A percentile compares a stretch with the other conserved stretches of the same genome.
phyloP scores from a whole-genome alignment of 2,888 invertebrate genomes.

The Thymelicus sylvestris region DNA sequence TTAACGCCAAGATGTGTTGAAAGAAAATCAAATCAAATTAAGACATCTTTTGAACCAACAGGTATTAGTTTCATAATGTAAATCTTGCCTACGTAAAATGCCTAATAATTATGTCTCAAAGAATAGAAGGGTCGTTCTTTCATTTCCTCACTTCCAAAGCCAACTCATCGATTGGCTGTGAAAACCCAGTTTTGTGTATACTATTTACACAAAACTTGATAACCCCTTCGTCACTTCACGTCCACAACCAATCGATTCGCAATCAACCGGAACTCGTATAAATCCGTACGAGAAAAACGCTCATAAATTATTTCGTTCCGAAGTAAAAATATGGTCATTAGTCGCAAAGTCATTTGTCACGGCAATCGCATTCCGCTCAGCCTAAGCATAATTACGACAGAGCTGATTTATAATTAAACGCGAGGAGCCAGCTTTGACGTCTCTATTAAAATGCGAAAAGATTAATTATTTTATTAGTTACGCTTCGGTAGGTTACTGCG shows the following conservation, averaged over 20 bases:
- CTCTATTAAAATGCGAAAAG: constrained; percentile 40
- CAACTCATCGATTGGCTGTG: background rate
- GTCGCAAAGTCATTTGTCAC: constrained; percentile 61
- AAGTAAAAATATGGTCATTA: constrained; percentile 59
- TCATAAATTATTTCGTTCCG: constrained; percentile 37
- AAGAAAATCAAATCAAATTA: too few species aligned
- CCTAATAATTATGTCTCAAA: too few species aligned
- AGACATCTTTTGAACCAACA: too few species aligned
- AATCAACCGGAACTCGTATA: constrained; percentile 12
- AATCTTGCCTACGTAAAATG: too few species aligned
- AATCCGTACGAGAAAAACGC: constrained; percentile 29
- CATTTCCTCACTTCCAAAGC: background rate
- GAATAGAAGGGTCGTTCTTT: background rate
- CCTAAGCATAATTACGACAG: constrained; percentile 53
- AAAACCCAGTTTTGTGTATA: background rate
- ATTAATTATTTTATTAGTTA: constrained; percentile 9
- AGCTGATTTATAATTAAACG: constrained; percentile 47
- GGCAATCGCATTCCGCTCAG: constrained; percentile 54
- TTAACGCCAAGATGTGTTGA: too few species aligned
- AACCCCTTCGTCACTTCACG: background rate
- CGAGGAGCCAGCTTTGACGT: constrained; percentile 40
- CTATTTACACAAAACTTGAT: background rate
- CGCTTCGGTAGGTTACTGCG: background rate
- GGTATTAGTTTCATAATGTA: too few species aligned
- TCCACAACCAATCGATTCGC: constrained; percentile 20